phyloP scores from a whole-genome alignment of 2,113 vertebrate genomes.

The Dromas ardeola region DNA sequence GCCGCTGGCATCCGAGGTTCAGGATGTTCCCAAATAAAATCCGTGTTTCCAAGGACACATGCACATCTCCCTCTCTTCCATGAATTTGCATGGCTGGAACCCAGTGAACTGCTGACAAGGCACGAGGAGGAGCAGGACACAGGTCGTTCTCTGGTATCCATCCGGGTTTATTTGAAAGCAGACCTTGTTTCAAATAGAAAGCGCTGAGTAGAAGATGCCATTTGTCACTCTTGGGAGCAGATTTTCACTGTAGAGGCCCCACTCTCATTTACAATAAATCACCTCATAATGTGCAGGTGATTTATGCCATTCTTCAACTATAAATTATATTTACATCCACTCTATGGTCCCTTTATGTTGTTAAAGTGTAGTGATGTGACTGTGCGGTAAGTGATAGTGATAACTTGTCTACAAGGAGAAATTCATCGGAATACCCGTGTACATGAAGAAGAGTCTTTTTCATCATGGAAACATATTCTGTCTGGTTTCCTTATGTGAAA shows the following conservation, averaged over 20 bases:
- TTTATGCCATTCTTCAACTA: not conserved
- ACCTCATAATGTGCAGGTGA: not conserved
- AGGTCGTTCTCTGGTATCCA: not conserved
- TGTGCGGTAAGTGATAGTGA: not conserved
- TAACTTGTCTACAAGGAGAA: not conserved
- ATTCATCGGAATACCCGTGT: not conserved
- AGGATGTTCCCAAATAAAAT: conserved; percentile 40
- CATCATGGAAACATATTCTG: not conserved
- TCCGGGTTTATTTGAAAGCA: not conserved
- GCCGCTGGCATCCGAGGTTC: not conserved
- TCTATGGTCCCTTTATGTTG: not conserved
- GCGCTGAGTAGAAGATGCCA: not conserved
- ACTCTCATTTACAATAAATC: not conserved
- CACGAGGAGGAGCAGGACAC: not conserved
- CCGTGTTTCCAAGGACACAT: not conserved
- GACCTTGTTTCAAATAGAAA: not conserved
- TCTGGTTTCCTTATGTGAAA: not conserved
- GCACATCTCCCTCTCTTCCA: not conserved
- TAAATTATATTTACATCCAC: not conserved
- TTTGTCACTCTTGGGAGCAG: not conserved
- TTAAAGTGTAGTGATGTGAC: not conserved
- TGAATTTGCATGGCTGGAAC: not conserved
- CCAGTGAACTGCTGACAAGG: not conserved
- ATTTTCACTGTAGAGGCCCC: not conserved
- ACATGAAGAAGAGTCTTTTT: not conserved